These are phyloP conservation scores for Cheilinus undulatus DNA, from an alignment of 2,113 vertebrate species.

Conservation along the genomic window DNA sequence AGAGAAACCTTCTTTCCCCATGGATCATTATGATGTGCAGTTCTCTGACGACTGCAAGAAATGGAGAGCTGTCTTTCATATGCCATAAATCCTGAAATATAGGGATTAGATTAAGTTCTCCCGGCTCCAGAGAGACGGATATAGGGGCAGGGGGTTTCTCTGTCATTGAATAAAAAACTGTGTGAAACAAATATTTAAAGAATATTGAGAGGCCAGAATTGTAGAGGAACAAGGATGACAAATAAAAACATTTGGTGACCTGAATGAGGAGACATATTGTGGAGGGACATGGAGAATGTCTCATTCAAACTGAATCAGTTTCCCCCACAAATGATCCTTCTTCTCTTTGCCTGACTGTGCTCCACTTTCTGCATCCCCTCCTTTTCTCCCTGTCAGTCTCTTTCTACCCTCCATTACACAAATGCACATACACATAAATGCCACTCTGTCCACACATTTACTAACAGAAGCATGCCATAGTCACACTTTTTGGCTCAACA, in stretches of 20 bases:
- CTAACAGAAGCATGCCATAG: conserved; percentile 7
- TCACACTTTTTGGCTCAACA: conserved; percentile 22
- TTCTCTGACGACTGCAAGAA: conserved; percentile 19
- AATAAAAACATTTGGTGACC: conserved; percentile 31
- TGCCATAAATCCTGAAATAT: conserved; percentile 48
- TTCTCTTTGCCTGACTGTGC: neutral
- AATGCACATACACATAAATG: conserved; percentile 8
- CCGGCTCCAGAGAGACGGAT: neutral
- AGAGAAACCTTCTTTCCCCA: neutral
- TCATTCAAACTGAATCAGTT: conserved; percentile 46
- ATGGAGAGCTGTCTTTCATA: conserved; percentile 33
- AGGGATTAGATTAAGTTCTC: conserved; percentile 46
- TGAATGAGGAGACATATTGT: conserved; percentile 40
- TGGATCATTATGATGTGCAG: conserved; percentile 20
- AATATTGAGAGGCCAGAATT: neutral
- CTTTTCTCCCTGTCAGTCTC: neutral
- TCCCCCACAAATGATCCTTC: conserved; percentile 7
- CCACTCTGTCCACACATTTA: conserved; percentile 17
- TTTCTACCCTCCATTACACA: neutral
- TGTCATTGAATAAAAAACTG: conserved; percentile 12
- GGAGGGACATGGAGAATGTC: conserved; percentile 10
- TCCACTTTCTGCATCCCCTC: neutral
- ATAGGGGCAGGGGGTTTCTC: neutral
- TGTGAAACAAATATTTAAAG: conserved; percentile 16
- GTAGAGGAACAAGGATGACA: conserved; percentile 1